Evolutionary conservation across 1,140 invertebrate species (phyloP).

Genomic region (Papilio machaon): DNA sequence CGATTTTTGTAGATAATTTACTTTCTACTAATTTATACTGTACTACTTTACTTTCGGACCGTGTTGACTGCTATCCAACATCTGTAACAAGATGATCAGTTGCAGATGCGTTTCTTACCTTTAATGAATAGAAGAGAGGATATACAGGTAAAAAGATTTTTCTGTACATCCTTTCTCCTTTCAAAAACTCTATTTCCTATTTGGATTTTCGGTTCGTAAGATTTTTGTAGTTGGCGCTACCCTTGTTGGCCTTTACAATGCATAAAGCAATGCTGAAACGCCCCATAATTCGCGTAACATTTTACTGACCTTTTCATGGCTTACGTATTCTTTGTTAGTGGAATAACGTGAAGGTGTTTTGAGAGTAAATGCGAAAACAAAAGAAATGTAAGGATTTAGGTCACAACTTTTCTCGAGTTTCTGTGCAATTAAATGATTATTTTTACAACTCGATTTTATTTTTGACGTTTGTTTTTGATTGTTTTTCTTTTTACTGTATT

Average conservation of each 20-base stretch:
- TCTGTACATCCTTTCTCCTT: not conserved
- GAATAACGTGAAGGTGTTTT: constrained; percentile 40
- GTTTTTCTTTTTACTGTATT: not conserved
- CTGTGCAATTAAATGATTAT: constrained; percentile 33
- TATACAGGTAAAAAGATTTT: not conserved
- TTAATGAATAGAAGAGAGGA: too few relatives aligned
- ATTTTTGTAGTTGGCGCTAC: constrained; percentile 4
- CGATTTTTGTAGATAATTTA: too few relatives aligned
- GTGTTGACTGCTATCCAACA: too few relatives aligned
- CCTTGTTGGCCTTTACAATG: constrained; percentile 69
- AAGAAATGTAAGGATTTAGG: constrained; percentile 36
- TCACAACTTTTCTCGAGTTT: constrained; percentile 28
- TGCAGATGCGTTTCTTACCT: too few relatives aligned
- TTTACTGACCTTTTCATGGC: constrained; percentile 63
- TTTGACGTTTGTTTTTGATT: not conserved
- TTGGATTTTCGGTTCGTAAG: not conserved
- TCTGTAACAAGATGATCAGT: too few relatives aligned
- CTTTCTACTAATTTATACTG: too few relatives aligned
- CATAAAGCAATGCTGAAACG: constrained; percentile 71
- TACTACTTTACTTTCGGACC: too few relatives aligned
- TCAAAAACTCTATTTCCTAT: not conserved
- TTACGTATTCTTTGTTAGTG: constrained; percentile 54
- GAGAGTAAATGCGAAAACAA: constrained; percentile 38
- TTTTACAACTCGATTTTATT: not conserved
- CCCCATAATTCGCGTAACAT: constrained; percentile 72